phyloP scores from a whole-genome alignment of 2,113 vertebrate species.

The Eonycteris spelaea region DNA sequence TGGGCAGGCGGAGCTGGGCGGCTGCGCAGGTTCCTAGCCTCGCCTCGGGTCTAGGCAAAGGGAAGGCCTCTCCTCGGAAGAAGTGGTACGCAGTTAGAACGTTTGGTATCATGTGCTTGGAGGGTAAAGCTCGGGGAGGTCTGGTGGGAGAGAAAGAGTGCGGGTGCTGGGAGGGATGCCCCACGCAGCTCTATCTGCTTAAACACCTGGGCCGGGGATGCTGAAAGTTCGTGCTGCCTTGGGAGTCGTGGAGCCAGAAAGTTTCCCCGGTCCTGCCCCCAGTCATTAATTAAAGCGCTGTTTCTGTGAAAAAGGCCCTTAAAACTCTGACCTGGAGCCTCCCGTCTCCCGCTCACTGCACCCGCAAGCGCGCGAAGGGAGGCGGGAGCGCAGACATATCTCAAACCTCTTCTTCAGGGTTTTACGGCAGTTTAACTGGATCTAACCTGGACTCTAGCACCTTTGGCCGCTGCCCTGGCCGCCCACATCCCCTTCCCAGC shows the following conservation, averaged over 20 bases:
- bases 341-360: not conserved
- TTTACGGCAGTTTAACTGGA: not conserved
- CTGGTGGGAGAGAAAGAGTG: not conserved
- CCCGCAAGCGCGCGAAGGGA: not conserved
- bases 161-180: not conserved
- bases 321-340: slow-evolving; percentile 11
- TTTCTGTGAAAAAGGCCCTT: not conserved
- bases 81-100: fast-evolving
- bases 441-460: not conserved
- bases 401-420: not conserved
- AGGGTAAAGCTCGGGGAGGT: not conserved
- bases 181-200: not conserved
- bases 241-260: not conserved
- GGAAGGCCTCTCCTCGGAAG: not conserved
- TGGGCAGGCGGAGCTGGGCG: not conserved
- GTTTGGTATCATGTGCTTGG: not conserved
- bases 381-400: not conserved
- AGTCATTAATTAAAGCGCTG: slow-evolving; percentile 3
- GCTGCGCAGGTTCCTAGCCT: not conserved
- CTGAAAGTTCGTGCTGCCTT: not conserved
- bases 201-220: not conserved
- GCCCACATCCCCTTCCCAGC: not conserved
- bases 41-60: not conserved
- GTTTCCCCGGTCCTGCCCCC: not conserved
- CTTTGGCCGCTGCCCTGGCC: not conserved